phyloP scores from a whole-genome alignment of 1,140 invertebrate genomes.

The Oryctes rhinoceros region DNA sequence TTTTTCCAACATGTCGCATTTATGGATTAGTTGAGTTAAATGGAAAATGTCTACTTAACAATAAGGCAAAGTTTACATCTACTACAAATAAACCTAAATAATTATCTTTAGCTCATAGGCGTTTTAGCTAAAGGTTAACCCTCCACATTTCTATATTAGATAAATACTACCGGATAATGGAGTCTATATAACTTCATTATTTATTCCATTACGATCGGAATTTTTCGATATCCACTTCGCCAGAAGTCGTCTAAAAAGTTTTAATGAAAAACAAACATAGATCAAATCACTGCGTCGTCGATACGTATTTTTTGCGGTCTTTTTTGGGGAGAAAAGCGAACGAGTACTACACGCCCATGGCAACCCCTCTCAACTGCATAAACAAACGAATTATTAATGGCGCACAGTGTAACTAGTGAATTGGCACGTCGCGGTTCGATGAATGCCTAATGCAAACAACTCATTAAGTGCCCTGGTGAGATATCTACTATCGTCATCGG shows the following conservation, averaged over 20 bases:
- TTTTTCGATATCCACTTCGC: background rate
- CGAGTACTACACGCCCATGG: background rate
- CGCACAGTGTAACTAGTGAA: background rate
- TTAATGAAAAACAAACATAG: conserved; percentile 10
- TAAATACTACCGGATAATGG: too few relatives aligned
- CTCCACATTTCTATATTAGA: too few relatives aligned
- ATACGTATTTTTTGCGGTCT: background rate
- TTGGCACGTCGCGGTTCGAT: conserved; percentile 1
- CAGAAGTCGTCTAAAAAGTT: background rate
- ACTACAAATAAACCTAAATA: too few relatives aligned
- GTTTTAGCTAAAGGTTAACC: too few relatives aligned
- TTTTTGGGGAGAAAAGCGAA: background rate
- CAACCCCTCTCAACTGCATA: background rate
- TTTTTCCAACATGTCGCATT: too few relatives aligned
- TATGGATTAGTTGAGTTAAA: too few relatives aligned
- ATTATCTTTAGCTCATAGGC: too few relatives aligned
- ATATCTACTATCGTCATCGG: conserved; percentile 9
- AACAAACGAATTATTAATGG: conserved; percentile 19
- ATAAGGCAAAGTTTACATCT: too few relatives aligned
- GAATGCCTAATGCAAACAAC: conserved; percentile 14
- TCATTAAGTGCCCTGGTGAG: background rate
- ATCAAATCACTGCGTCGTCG: background rate
- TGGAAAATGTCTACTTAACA: too few relatives aligned
- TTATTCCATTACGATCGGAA: too few relatives aligned
- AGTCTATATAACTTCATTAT: too few relatives aligned